These are phyloP conservation scores for Drosophila multiciliata DNA, from an alignment of 2,888 invertebrate genomes.

Conservation along the genomic window DNA sequence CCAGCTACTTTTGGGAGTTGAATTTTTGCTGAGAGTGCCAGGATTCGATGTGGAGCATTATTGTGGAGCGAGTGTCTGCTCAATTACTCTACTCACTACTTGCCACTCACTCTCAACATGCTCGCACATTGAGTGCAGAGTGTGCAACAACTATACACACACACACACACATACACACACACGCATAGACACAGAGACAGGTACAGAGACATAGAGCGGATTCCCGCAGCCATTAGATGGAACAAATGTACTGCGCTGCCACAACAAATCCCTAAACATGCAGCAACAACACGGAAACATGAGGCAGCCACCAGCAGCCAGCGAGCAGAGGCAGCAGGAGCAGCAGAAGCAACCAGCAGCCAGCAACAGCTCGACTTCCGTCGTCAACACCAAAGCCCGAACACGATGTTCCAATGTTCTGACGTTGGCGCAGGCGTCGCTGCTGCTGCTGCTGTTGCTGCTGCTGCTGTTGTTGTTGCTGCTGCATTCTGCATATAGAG, in stretches of 20 bases:
- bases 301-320: slow-evolving; percentile 7
- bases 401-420: slow-evolving; percentile 27
- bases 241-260: slow-evolving; percentile 77
- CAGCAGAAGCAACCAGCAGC: neutral
- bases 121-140: slow-evolving; percentile 4
- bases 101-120: neutral
- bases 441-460: slow-evolving; percentile 38
- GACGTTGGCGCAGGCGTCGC: slow-evolving; percentile 28
- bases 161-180: slow-evolving; percentile 1
- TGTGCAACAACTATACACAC: neutral
- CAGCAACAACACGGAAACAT: slow-evolving; percentile 61
- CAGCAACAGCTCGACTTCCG: slow-evolving; percentile 66
- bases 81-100: neutral
- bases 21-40: neutral
- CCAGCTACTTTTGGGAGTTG: slow-evolving; percentile 1
- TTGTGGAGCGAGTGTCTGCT: neutral
- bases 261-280: slow-evolving; percentile 79
- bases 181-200: neutral
- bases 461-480: slow-evolving; percentile 26
- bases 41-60: neutral
- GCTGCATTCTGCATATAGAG: slow-evolving; percentile 78
- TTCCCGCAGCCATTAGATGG: slow-evolving; percentile 60
- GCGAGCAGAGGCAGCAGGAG: slow-evolving; percentile 1
- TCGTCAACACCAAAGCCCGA: slow-evolving; percentile 61
- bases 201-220: slow-evolving; percentile 21